A percentile compares a stretch with the other conserved stretches of the same genome.
Conservation (phyloP, 2,888 invertebrate genomes). For the Caenorhabditis sp. region DNA sequence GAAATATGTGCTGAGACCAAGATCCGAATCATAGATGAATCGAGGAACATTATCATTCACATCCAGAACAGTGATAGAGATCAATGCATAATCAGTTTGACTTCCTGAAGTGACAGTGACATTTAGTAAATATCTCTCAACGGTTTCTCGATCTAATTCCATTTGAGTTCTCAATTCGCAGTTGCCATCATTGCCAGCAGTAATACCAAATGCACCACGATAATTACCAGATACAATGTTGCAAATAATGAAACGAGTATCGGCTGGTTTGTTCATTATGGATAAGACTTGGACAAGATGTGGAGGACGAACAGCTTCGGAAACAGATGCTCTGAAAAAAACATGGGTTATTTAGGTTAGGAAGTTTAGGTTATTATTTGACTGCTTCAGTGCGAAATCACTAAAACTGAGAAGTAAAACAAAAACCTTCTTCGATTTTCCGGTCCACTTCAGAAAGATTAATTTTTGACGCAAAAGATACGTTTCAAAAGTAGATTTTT, state of each 20-base stretch:
- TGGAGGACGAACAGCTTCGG: slow-evolving; percentile 67
- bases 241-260: slow-evolving; percentile 66
- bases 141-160: slow-evolving; percentile 66
- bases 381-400: no score
- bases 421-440: no score
- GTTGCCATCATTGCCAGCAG: slow-evolving; percentile 64
- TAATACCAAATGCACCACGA: slow-evolving; percentile 65
- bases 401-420: no score
- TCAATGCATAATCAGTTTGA: slow-evolving; percentile 63
- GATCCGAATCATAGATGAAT: slow-evolving; percentile 77
- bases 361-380: no score
- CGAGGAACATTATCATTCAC: slow-evolving; percentile 93
- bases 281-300: slow-evolving; percentile 63
- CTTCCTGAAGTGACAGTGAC: slow-evolving; percentile 65
- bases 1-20: slow-evolving; percentile 60
- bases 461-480: no score
- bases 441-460: no score
- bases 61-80: slow-evolving; percentile 75
- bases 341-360: no score
- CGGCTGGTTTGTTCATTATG: slow-evolving; percentile 66
- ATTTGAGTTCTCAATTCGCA: slow-evolving; percentile 69
- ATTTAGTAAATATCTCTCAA: slow-evolving; percentile 69
- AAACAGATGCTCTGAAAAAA: slow-evolving; percentile 66
- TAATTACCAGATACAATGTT: slow-evolving; percentile 68
- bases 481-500: no score